Evolutionary conservation across 2,888 invertebrate species (phyloP), one percentile per base, ranked within the genome.

Genomic region (Acleris laterana): DNA sequence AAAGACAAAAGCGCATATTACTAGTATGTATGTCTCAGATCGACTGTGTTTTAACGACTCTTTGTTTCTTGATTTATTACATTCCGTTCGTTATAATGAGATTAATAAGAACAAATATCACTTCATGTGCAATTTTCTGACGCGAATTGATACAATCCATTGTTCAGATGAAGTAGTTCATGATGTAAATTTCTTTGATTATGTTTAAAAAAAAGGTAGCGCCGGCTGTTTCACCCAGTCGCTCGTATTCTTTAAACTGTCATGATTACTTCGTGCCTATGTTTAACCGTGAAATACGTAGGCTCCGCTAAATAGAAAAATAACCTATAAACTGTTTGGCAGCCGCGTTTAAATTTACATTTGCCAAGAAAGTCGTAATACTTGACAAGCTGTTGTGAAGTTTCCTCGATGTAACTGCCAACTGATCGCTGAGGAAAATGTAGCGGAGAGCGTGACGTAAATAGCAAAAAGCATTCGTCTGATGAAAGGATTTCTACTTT

Each of bases 361-460:
- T 69, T 71, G 72, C 72, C 71, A 74, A 71, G 70, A 72, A 71
- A 68, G 63, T 68, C 58, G 62, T 67, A 57, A 59, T 65, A 65
- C 65, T 69, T 68, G 70, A 68, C 69, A 64, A 62, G 70, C 67
- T 67, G 68, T 68, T 66, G 63, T 62, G 68, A 70, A 58, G 57
- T 68, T 69, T 68, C 62, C 61, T 56, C 60, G 53, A 63, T 57
- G 42, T 70, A 55, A 70, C 69, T 69, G 70, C 70, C 69, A 68
- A 59, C 61, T 62, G 64, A 70, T 68, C 69, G 68, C 69, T 46
- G 66, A 32, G 25, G 50, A 38, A 32, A 65, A 57, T 57, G 50
- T 62, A 65, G 56, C 61, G 42, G 50, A 44, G 22, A 17, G 49
- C 44, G 44, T 65, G 65, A 65, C 65, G 61, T 60, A 55, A 65